These are phyloP conservation scores for Hoplodrina blanda DNA, from an alignment of 2,888 invertebrate genomes.

Conservation along the genomic window DNA sequence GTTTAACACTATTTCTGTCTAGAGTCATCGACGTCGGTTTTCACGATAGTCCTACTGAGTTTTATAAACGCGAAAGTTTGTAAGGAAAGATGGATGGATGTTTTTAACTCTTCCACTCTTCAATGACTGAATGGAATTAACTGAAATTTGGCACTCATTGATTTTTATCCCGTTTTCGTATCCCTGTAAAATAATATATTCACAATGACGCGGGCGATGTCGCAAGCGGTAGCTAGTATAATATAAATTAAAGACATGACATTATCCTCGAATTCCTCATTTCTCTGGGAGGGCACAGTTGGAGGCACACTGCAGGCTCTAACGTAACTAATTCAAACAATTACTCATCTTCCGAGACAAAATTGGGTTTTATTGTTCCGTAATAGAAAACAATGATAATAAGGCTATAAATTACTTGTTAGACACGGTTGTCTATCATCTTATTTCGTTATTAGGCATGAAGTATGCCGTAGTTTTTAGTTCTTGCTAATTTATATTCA, in stretches of 20 bases:
- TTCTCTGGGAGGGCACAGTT: constrained; percentile 50
- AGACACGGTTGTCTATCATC: constrained; percentile 80
- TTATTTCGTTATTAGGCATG: constrained; percentile 69
- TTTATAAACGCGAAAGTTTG: too few relatives aligned
- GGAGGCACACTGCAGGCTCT: constrained; percentile 57
- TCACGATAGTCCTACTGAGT: background rate
- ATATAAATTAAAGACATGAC: constrained; percentile 45
- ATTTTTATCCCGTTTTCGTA: too few relatives aligned
- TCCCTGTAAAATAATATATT: too few relatives aligned
- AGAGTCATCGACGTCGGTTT: constrained; percentile 5
- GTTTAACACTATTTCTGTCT: constrained; percentile 35
- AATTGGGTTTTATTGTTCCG: constrained; percentile 77
- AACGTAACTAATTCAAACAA: constrained; percentile 74
- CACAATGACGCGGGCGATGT: too few relatives aligned
- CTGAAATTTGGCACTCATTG: too few relatives aligned
- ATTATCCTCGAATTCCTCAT: constrained; percentile 53
- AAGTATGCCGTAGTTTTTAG: constrained; percentile 70
- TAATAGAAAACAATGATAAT: constrained; percentile 84
- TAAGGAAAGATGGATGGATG: too few relatives aligned
- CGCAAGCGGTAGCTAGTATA: background rate
- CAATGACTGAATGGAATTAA: too few relatives aligned
- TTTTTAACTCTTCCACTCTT: too few relatives aligned
- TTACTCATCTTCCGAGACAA: constrained; percentile 73
- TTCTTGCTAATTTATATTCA: constrained; percentile 85
- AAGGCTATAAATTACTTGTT: constrained; percentile 81